Evolutionary conservation across 2,797 vertebrate species (phyloP).

Genomic region (Sebastes vulpes): DNA sequence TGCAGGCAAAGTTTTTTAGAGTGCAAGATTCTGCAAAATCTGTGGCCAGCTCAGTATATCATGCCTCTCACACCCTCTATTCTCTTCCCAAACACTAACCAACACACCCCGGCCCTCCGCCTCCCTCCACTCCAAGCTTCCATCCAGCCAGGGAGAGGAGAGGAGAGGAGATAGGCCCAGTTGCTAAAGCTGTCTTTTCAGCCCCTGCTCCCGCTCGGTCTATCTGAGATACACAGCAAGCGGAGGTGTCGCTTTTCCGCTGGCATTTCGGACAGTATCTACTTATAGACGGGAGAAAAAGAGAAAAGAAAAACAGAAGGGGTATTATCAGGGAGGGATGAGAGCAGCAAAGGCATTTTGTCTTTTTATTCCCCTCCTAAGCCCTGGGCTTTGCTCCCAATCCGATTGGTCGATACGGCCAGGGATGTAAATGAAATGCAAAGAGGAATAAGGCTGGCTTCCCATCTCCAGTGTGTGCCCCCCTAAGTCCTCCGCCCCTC

Average conservation of each 20-base stretch:
- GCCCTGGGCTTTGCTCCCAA: constrained; percentile 91
- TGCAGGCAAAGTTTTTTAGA: constrained; percentile 79
- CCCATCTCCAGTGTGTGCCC: constrained; percentile 84
- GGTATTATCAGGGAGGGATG: constrained; percentile 91
- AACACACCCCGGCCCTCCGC: constrained; percentile 70
- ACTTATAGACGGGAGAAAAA: constrained; percentile 87
- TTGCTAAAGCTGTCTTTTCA: constrained; percentile 90
- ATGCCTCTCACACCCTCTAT: constrained; percentile 81
- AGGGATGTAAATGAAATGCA: constrained; percentile 98
- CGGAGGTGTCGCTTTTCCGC: constrained; percentile 90
- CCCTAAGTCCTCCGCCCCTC: constrained; percentile 71
- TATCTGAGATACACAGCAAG: constrained; percentile 89
- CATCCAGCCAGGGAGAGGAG: constrained; percentile 83
- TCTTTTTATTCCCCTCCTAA: constrained; percentile 92
- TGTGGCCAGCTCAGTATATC: constrained; percentile 84
- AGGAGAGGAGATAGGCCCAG: constrained; percentile 86
- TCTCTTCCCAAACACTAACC: constrained; percentile 79
- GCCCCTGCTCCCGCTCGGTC: constrained; percentile 83
- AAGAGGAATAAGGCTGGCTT: constrained; percentile 94
- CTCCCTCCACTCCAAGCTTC: constrained; percentile 71
- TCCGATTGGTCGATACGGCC: constrained; percentile 95
- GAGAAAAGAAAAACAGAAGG: constrained; percentile 89
- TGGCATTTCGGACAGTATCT: constrained; percentile 92
- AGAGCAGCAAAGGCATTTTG: constrained; percentile 91
- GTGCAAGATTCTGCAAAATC: constrained; percentile 79